Base-by-base conservation (phyloP, 2,888 invertebrate genomes). In the Parthenolecanium corni region DNA sequence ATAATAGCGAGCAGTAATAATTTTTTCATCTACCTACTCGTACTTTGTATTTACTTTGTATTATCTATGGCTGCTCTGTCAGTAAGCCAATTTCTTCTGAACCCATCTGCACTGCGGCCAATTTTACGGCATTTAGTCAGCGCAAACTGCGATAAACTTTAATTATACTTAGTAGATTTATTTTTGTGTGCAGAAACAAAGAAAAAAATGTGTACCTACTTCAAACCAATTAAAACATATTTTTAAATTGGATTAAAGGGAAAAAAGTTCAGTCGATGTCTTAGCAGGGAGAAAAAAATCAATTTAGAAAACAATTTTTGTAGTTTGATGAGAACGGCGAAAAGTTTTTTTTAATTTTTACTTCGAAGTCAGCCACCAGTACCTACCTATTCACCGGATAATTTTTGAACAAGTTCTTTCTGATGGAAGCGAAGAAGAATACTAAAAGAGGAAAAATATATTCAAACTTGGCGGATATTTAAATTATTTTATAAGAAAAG, bases 291-390 rank as follows among this genome's bases (percentile, higher is more conserved):
- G 46, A 57, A 57, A 57, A 44, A 57, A 57, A 44, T 57, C 46
- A 57, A 57, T 57, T 57, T 57, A 42, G 44, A 57, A 23, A 54
- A 54, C 44, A 57, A 57, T 57, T 57, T 42, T 44, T 57, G 44
- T 31, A 42, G 44, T 14, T 42, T 42, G 14, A 42, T 42, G 46
- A 24, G 46, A 25, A 31, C 31, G 46, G 24, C 31, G 47, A 44
- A 47, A 57, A 57, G 44, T 44, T 57, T 57, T 44, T 57, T 57
- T 18, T 42, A 42, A 42, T 18, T 14, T 42, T 42, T 42, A 9
- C 31, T 31, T 31, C 31, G 31, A 42, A 42, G 44, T 42, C 44
- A 14, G 44, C 18, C 18, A 42, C 6, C n/a, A n/a, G n/a, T n/a
- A n/a, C n/a, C n/a, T n/a, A n/a, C n/a, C n/a, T 4, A 42, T 42